Base-by-base conservation (phyloP, 2,888 invertebrate genomes). In the Galerucella nymphaeae region DNA sequence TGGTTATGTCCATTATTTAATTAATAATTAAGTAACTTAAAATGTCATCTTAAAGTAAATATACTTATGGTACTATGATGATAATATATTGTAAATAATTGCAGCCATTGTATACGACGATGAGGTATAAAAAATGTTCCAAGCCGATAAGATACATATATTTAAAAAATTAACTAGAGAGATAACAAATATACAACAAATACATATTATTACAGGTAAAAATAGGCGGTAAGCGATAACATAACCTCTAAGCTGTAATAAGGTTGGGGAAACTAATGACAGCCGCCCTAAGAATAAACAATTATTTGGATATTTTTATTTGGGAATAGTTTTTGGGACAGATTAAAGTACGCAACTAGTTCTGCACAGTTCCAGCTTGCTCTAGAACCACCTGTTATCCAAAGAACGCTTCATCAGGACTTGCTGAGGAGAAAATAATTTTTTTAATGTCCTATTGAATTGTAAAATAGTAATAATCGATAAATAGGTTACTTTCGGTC, bases 61-160 rank as follows among this genome's bases (percentile, higher is more conserved):
- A 2, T 53, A 16, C 9, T 18, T 16, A 10, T 1, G n/a, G 14
- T 42, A n/a, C 2, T n/a, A 50, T 50, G 8, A 16, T n/a, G 53
- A 53, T 53, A 53, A 53, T 18, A 53, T 9, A 14, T 16, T 8
- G 53, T 53, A 18, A 53, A 8, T 53, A 53, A 53, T 53, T 53
- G 18, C 14, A 14, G 58, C 45, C 3, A 14, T 58, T 9, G 2
- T 58, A 73, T 70, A 50, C 69, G 53, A 69, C 45, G 59, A 45
- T 30, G 14, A 69, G 55, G 69, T 73, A 45, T 38, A 73, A 72
- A 71, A 67, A 61, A 58, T 58, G 66, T 71, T 65, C 42, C 58
- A 16, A 58, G 58, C 45, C 20, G 72, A 73, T 73, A 73, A 72
- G 72, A 70, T 73, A 73, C 48, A 61, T 61, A 69, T 70, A 70